Evolutionary conservation across 53 echinoderm and acorn worm species (phyloP).

Genomic region (Henricia sp.): DNA sequence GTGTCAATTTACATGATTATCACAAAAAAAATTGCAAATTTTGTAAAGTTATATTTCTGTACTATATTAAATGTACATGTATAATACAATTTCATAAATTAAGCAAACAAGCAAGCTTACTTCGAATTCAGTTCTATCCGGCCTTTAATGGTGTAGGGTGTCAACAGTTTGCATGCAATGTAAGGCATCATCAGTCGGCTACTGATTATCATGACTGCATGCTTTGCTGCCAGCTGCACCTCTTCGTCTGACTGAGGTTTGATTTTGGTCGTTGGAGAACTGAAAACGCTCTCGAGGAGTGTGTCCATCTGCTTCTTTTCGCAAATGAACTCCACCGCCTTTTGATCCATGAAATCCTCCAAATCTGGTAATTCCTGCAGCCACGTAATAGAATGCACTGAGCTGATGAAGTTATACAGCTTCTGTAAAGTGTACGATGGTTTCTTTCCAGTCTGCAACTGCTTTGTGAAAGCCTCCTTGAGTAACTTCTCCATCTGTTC

Average conservation of each 20-base stretch:
- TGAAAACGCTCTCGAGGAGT: slow-evolving; percentile 7
- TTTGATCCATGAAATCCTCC: background rate
- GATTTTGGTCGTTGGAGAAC: background rate
- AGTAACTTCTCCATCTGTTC: slow-evolving; percentile 3
- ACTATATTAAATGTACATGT: too few relatives aligned
- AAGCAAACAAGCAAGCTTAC: too few relatives aligned
- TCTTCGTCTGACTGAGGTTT: background rate
- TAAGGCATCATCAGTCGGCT: background rate
- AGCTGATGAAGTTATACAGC: slow-evolving; percentile 18
- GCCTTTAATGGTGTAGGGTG: slow-evolving; percentile 17
- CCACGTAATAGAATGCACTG: slow-evolving; percentile 9
- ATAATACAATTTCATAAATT: too few relatives aligned
- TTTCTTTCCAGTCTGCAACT: background rate
- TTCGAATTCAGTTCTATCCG: background rate
- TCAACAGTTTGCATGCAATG: slow-evolving; percentile 1
- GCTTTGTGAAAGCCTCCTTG: background rate
- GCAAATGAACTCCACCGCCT: background rate
- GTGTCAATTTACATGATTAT: too few relatives aligned
- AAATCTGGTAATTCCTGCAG: background rate
- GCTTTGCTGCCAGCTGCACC: background rate
- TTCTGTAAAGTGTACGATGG: background rate
- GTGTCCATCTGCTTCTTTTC: background rate
- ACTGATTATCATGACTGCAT: background rate
- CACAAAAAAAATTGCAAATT: too few relatives aligned
- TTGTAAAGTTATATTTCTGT: too few relatives aligned